Percentiles rank a stretch among this genome's conserved stretches.
phyloP scores from a whole-genome alignment of 2,888 invertebrate genomes.

The Gisinianus flammeolus region DNA sequence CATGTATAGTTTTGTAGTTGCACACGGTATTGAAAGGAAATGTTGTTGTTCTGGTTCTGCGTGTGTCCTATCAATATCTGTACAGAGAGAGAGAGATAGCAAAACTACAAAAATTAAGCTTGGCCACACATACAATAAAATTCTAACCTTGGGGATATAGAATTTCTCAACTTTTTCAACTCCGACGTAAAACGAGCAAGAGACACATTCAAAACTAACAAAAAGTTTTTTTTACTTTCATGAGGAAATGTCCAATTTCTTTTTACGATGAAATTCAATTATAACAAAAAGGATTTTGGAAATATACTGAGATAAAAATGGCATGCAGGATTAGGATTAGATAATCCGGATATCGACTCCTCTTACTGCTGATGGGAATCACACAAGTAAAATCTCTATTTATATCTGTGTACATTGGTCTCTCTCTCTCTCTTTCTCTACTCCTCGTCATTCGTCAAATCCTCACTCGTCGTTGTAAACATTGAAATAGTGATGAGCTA shows the following conservation, averaged over 20 bases:
- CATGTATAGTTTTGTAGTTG: too few species aligned
- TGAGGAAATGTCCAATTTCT: neutral
- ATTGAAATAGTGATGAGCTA: neutral
- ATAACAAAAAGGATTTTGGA: neutral
- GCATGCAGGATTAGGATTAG: neutral
- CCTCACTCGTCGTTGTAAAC: neutral
- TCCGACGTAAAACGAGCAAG: slow-evolving; percentile 15
- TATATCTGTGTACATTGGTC: too few species aligned
- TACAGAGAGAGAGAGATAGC: too few species aligned
- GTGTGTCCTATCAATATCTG: too few species aligned
- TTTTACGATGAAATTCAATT: neutral
- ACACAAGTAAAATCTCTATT: neutral
- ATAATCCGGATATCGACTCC: neutral
- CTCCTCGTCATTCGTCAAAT: neutral
- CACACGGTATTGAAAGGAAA: too few species aligned
- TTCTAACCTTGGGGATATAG: slow-evolving; percentile 5
- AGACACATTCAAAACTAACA: too few species aligned
- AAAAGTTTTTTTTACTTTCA: too few species aligned
- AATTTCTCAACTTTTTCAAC: slow-evolving; percentile 7
- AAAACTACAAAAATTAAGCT: too few species aligned
- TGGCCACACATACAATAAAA: too few species aligned
- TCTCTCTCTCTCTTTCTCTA: slow-evolving; percentile 10
- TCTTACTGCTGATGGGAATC: neutral
- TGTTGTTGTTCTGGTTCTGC: too few species aligned
- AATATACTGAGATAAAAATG: neutral